Conservation (phyloP, 2,797 vertebrate genomes). For the Anisognathus igniventris region DNA sequence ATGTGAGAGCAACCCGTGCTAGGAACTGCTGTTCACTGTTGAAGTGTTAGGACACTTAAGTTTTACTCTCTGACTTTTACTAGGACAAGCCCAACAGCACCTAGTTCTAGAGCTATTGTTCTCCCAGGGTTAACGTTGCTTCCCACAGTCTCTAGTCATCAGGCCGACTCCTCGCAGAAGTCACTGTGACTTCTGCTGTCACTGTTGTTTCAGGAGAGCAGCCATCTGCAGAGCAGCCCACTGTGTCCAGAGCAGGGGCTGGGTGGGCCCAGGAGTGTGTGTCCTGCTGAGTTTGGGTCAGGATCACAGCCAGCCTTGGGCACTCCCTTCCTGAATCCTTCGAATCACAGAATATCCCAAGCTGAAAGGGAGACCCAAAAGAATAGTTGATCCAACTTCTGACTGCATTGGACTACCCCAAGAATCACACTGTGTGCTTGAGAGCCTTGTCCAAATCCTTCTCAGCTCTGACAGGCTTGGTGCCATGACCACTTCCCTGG, state of each 20-base stretch:
- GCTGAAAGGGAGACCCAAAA: background rate
- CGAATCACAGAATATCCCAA: background rate
- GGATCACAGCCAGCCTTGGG: background rate
- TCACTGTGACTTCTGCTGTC: background rate
- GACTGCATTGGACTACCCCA: background rate
- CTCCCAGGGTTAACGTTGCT: background rate
- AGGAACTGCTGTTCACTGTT: background rate
- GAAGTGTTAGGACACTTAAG: background rate
- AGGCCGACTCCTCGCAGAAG: background rate
- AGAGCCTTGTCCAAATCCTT: background rate
- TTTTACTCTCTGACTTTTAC: background rate
- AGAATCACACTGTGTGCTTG: background rate
- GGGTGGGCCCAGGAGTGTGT: accelerated
- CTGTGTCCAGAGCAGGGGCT: background rate
- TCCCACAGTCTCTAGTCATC: background rate
- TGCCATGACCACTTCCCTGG: background rate
- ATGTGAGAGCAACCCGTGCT: accelerated
- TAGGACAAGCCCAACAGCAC: background rate
- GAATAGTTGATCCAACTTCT: background rate
- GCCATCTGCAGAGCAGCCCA: background rate
- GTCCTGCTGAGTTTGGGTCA: background rate
- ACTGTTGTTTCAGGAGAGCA: background rate
- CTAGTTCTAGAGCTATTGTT: background rate
- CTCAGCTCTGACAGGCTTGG: background rate
- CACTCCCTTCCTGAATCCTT: background rate